Evolutionary conservation across 2,113 vertebrate genomes (phyloP).

Genomic region (Phyllopteryx taeniolatus): DNA sequence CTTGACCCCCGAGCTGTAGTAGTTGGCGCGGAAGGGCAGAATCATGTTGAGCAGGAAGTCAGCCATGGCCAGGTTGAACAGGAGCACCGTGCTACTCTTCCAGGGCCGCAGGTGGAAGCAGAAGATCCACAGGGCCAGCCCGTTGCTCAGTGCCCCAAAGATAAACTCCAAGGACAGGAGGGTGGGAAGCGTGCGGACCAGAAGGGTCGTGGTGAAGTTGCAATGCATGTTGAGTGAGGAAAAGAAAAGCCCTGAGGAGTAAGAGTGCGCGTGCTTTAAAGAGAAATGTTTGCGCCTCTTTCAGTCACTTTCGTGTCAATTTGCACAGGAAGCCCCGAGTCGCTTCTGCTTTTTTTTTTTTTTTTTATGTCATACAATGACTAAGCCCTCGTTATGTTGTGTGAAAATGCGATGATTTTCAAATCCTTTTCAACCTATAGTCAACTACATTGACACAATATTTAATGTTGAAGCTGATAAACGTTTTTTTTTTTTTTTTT

Average conservation of each 20-base stretch:
- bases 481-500: no score
- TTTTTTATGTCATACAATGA: not conserved
- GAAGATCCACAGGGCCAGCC: constrained; percentile 62
- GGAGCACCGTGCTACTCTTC: constrained; percentile 58
- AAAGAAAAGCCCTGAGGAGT: accelerated
- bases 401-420: not conserved
- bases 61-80: constrained; percentile 59
- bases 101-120: constrained; percentile 62
- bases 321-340: not conserved
- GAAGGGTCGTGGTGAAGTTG: constrained; percentile 40
- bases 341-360: constrained; percentile 16
- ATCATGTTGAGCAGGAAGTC: constrained; percentile 56
- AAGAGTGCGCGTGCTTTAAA: not conserved
- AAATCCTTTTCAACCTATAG: no score
- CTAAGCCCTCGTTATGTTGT: not conserved
- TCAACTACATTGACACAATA: no score
- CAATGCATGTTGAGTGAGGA: constrained; percentile 44
- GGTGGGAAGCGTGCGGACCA: constrained; percentile 46
- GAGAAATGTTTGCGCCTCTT: not conserved
- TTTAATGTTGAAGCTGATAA: no score
- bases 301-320: constrained; percentile 4
- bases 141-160: constrained; percentile 59
- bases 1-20: constrained; percentile 33
- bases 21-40: constrained; percentile 57
- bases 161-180: constrained; percentile 49